phyloP scores from a whole-genome alignment of 2,113 vertebrate species.

The Poeciliopsis retropinna region DNA sequence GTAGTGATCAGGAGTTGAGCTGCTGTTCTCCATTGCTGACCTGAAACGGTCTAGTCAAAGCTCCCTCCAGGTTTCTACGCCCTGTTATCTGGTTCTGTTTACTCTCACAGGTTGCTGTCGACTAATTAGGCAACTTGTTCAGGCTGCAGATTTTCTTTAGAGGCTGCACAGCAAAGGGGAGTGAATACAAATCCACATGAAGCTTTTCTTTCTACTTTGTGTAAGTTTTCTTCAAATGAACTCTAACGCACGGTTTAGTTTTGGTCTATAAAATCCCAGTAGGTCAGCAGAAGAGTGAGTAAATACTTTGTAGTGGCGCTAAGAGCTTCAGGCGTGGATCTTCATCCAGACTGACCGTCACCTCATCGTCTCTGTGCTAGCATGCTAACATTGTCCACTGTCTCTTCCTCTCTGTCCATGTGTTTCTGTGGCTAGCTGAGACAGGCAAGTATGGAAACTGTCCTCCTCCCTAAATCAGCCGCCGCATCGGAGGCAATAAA shows the following conservation, averaged over 20 bases:
- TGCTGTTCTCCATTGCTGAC: neutral
- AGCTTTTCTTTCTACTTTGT: neutral
- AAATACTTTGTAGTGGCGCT: too few species aligned
- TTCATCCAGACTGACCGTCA: conserved; percentile 16
- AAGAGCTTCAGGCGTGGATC: conserved; percentile 19
- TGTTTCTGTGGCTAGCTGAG: conserved; percentile 81
- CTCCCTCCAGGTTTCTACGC: too few species aligned
- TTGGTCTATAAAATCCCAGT: neutral
- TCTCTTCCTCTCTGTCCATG: conserved; percentile 70
- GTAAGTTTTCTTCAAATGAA: neutral
- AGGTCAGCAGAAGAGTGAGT: too few species aligned
- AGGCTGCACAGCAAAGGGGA: neutral
- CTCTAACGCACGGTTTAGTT: neutral
- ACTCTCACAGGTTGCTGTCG: neutral
- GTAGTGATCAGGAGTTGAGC: too few species aligned
- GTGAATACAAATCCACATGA: neutral
- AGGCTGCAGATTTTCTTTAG: neutral
- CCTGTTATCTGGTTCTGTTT: neutral
- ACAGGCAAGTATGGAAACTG: conserved; percentile 82
- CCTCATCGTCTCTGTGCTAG: conserved; percentile 56
- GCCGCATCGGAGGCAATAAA: conserved; percentile 38
- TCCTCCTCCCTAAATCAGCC: conserved; percentile 33
- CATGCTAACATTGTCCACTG: conserved; percentile 71
- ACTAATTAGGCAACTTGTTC: neutral
- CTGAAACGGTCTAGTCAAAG: neutral